Evolutionary conservation across 2,797 vertebrate genomes (phyloP).

Genomic region (Mus caroli): DNA sequence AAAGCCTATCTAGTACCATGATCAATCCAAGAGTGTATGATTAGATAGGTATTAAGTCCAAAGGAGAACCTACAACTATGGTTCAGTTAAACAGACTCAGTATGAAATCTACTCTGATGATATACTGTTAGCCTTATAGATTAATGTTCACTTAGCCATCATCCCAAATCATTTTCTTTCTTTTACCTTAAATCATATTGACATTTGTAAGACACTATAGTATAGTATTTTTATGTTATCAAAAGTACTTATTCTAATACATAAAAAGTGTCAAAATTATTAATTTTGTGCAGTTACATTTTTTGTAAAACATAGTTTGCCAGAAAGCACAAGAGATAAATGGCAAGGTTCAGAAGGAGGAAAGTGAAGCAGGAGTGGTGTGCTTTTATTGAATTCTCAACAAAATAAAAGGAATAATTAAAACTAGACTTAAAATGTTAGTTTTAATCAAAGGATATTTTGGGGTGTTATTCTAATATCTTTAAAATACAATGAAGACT

Average conservation of each 20-base stretch:
- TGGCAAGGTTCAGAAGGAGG: neutral
- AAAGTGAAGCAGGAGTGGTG: neutral
- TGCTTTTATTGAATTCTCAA: neutral
- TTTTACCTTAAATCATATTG: neutral
- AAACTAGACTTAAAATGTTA: neutral
- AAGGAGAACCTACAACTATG: neutral
- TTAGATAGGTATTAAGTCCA: neutral
- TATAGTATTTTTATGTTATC: neutral
- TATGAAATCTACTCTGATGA: neutral
- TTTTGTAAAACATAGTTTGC: neutral
- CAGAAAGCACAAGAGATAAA: neutral
- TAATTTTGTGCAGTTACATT: neutral
- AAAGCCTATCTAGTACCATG: neutral
- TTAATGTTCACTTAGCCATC: neutral
- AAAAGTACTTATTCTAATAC: neutral
- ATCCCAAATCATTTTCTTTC: neutral
- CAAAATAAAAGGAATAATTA: neutral
- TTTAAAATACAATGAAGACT: conserved; percentile 44
- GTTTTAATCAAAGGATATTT: neutral
- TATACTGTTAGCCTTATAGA: neutral
- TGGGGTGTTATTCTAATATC: neutral
- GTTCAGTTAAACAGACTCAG: neutral
- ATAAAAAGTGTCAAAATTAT: neutral
- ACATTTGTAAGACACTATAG: neutral
- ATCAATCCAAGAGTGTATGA: neutral